Percentiles rank a stretch among this genome's conserved stretches.
These are phyloP conservation scores for Amblyraja radiata DNA, from an alignment of 2,797 vertebrate species.

Conservation along the genomic window DNA sequence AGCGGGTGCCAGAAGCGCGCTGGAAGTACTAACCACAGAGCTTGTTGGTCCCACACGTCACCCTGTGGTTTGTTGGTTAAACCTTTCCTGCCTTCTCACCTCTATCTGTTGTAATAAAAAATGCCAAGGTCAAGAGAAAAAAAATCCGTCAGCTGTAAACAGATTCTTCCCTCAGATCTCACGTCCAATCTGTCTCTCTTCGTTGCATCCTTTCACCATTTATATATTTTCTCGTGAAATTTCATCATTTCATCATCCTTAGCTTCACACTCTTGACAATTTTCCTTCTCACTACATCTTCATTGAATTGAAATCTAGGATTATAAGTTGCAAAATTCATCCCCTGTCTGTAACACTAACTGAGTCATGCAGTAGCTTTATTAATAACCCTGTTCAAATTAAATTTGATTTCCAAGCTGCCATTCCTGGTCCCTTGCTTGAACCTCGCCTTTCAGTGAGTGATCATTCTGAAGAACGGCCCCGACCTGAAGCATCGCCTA, in stretches of 20 bases:
- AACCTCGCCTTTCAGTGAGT: too few species aligned
- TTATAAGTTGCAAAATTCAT: not conserved
- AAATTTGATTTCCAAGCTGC: too few species aligned
- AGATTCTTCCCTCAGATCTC: not conserved
- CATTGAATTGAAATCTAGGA: not conserved
- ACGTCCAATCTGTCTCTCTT: not conserved
- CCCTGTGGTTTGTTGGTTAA: constrained; percentile 16
- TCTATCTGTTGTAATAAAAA: constrained; percentile 12
- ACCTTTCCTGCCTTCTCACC: not conserved
- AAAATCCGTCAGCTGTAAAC: constrained; percentile 11
- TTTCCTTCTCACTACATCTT: not conserved
- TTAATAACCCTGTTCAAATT: too few species aligned
- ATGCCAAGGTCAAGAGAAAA: constrained; percentile 18
- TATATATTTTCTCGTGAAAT: not conserved
- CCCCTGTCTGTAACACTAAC: too few species aligned
- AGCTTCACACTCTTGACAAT: not conserved
- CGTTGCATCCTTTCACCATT: not conserved
- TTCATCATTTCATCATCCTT: not conserved
- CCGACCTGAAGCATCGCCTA: too few species aligned
- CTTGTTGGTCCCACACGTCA: constrained; percentile 9
- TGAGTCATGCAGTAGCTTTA: too few species aligned
- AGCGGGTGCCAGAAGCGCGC: not conserved
- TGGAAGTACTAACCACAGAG: constrained; percentile 22
- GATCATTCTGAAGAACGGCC: too few species aligned
- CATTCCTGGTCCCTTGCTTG: too few species aligned